Percentiles rank a stretch among this genome's conserved stretches.
These are phyloP conservation scores for Pantherophis guttatus DNA, from an alignment of 2,113 vertebrate species.

Conservation along the genomic window DNA sequence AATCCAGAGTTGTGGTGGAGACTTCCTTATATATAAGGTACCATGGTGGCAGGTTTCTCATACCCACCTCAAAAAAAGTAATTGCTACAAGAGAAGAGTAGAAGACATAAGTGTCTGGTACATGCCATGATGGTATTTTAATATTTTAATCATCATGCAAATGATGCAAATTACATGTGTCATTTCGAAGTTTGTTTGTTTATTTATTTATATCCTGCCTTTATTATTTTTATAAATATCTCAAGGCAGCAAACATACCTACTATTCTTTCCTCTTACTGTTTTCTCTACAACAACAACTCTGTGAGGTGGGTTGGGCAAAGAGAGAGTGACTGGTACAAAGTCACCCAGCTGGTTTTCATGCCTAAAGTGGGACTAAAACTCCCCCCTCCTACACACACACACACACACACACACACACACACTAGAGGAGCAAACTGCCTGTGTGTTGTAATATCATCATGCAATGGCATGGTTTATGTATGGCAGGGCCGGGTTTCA, in stretches of 20 bases:
- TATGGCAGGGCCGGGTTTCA: not conserved
- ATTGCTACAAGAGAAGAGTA: not conserved
- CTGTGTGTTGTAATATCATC: not conserved
- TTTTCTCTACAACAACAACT: not conserved
- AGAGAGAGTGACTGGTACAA: not conserved
- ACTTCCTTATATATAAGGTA: not conserved
- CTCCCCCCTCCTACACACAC: not conserved
- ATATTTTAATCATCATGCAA: not conserved
- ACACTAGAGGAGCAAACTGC: not conserved
- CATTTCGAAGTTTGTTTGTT: not conserved
- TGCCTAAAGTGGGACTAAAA: not conserved
- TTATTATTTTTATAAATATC: not conserved
- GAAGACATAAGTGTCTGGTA: not conserved
- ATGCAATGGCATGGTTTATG: not conserved
- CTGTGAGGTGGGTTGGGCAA: not conserved
- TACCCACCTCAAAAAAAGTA: not conserved
- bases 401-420: not conserved
- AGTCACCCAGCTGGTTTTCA: not conserved
- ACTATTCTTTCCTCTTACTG: too few relatives aligned
- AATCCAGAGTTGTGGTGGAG: not conserved
- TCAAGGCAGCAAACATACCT: not conserved
- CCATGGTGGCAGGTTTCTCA: not conserved
- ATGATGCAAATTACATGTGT: not conserved
- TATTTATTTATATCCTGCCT: not conserved
- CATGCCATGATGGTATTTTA: not conserved